Evolutionary conservation across 2,113 vertebrate genomes (phyloP).

Genomic region (Myotis brandtii): DNA sequence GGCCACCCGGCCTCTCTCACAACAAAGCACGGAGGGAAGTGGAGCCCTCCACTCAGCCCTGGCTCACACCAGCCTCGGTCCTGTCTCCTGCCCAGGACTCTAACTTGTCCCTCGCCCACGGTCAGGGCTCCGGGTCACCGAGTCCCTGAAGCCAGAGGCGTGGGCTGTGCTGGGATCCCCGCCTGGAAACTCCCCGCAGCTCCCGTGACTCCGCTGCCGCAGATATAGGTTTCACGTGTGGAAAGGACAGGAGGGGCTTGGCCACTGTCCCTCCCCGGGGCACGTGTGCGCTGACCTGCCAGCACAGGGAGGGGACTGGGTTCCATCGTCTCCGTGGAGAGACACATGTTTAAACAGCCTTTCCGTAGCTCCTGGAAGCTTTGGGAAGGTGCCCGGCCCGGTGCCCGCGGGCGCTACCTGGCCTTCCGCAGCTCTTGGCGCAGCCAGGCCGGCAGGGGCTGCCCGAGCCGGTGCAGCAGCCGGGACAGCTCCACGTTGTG

Average conservation of each 20-base stretch:
- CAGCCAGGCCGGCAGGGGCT: conserved; percentile 97
- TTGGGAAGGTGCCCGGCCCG: neutral
- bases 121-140: conserved; percentile 61
- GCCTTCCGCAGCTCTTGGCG: conserved; percentile 98
- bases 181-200: conserved; percentile 55
- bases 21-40: neutral
- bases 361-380: conserved; percentile 77
- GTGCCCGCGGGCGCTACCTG: conserved; percentile 84
- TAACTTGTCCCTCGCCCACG: conserved; percentile 53
- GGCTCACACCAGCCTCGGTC: conserved; percentile 64
- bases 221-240: neutral
- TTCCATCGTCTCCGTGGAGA: conserved; percentile 79
- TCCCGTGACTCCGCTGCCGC: conserved; percentile 63
- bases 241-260: conserved; percentile 49
- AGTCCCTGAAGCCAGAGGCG: conserved; percentile 61
- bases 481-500: conserved; percentile 98
- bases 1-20: too few relatives aligned
- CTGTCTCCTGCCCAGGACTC: conserved; percentile 73
- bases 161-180: conserved; percentile 41
- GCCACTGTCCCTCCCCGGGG: conserved; percentile 67
- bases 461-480: conserved; percentile 95
- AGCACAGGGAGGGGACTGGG: conserved; percentile 85
- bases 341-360: conserved; percentile 81
- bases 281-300: conserved; percentile 72
- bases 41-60: conserved; percentile 46